These are phyloP conservation scores for Dasyurus viverrinus DNA, from an alignment of 2,113 vertebrate genomes.

Conservation along the genomic window DNA sequence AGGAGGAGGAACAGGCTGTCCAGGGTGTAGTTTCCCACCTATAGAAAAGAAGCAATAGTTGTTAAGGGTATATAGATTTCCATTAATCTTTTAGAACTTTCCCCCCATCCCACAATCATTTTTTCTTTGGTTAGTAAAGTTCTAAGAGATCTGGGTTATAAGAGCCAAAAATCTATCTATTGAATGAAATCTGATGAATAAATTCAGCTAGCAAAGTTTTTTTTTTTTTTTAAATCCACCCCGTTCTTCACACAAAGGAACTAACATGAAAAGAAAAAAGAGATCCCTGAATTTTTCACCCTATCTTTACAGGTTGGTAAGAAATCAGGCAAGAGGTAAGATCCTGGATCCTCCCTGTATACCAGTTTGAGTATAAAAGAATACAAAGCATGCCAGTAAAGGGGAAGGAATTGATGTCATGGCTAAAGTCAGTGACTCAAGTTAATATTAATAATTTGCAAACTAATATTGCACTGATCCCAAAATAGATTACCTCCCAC, in stretches of 20 bases:
- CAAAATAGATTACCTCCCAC: not conserved
- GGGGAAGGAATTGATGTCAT: not conserved
- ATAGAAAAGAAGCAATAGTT: conserved; percentile 71
- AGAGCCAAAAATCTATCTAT: not conserved
- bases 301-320: not conserved
- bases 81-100: conserved; percentile 49
- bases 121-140: not conserved
- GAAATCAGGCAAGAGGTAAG: not conserved
- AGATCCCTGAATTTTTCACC: not conserved
- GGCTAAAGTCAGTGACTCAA: conserved; percentile 24
- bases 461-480: not conserved
- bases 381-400: not conserved
- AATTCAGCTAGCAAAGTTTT: not conserved
- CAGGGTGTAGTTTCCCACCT: conserved; percentile 98
- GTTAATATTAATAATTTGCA: not conserved
- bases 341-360: not conserved
- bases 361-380: not conserved
- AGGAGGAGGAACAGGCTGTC: conserved; percentile 97
- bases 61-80: conserved; percentile 61
- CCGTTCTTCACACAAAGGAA: not conserved
- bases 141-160: conserved; percentile 19
- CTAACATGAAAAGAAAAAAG: not conserved
- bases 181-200: conserved; percentile 3
- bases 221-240: not conserved
- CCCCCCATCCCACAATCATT: conserved; percentile 41